Base-by-base conservation (phyloP, 2,797 vertebrate genomes). In the Oryzias sinensis region DNA sequence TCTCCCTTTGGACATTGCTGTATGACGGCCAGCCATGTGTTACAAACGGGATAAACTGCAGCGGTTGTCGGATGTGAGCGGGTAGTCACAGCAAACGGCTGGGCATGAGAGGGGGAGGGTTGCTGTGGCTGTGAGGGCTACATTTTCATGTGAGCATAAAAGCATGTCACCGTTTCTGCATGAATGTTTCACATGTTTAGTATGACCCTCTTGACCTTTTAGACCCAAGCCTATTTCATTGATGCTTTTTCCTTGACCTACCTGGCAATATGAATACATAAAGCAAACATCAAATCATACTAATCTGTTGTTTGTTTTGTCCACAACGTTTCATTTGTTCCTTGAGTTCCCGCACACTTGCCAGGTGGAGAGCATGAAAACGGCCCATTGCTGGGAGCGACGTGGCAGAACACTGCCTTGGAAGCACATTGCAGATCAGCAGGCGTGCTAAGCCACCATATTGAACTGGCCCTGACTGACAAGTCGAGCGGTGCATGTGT, bases 31-130 rank as follows among this genome's bases (percentile, higher is more conserved):
- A 86, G 68, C 80, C 84, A 82, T 81, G 84, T 90, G 85, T 87
- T 87, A 82, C 77, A 88, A 91, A 89, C 83, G 78, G 84, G 85
- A 84, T 90, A 84, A 90, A 88, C 81, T 85, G 84, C 75, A 76
- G 82, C 41, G 65, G 76, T 76, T 68, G 71, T 72, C 61, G 73
- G 64, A 81, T 72, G 80, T 48, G 61, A 80, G 58, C 73, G 69
- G 67, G 67, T 63, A 74, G 80, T 63, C 65, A 76, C 73, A 49
- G 62, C 71, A 77, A 48, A 50, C 48, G 25, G 59, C 71, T 59
- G 65, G 73, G 65, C 76, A 68, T 1, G 43, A 49, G 40, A 60
- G 50, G 53, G 45, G 43, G 53, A 42, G 14, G 29, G 54, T 20
- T 27, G 52, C 46, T 25, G 49, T 43, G 53, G 40, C 58, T 65